phyloP scores from a whole-genome alignment of 2,113 vertebrate genomes.

The Passer montanus region DNA sequence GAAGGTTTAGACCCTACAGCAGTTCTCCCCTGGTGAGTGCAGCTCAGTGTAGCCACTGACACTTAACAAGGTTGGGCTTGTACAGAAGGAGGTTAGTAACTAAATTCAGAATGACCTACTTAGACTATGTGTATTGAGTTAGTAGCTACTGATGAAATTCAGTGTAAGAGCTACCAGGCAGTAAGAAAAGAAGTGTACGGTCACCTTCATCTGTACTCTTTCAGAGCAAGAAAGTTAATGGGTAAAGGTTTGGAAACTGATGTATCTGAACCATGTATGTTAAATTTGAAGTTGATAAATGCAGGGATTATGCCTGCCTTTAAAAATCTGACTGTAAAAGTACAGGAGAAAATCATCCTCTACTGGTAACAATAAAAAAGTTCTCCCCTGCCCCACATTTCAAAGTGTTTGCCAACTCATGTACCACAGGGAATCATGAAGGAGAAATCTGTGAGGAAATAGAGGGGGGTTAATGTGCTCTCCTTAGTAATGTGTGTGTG shows the following conservation, averaged over 20 bases:
- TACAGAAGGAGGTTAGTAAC: conserved; percentile 32
- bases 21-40: not conserved
- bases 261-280: rapidly evolving
- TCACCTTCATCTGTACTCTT: not conserved
- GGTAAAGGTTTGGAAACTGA: not conserved
- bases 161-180: not conserved
- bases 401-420: not conserved
- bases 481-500: not conserved
- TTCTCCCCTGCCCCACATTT: not conserved
- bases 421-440: not conserved
- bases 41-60: not conserved
- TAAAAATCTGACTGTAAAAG: not conserved
- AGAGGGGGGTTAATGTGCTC: not conserved
- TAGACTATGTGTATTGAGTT: not conserved
- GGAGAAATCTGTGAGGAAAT: not conserved
- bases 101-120: conserved; percentile 54
- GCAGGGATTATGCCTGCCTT: not conserved
- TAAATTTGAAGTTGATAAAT: not conserved
- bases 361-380: not conserved
- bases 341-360: not conserved
- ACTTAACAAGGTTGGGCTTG: not conserved
- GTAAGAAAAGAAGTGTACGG: not conserved
- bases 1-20: not conserved
- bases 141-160: conserved; percentile 31
- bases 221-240: not conserved